Base-by-base conservation (phyloP, 2,888 invertebrate species). In the Hemistola chrysoprasaria region DNA sequence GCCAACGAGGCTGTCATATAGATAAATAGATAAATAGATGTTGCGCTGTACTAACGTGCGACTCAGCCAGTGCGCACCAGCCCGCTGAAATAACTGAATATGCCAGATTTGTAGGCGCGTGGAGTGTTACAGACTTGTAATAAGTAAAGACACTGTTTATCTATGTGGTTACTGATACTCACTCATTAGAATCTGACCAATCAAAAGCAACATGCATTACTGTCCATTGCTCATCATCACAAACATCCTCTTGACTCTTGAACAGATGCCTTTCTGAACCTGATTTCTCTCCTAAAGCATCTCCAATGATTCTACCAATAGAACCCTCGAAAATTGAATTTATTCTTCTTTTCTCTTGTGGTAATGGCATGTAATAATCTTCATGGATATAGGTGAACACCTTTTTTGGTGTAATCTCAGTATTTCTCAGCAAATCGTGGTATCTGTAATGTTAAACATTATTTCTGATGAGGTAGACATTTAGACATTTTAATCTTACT, bases 301-400 rank as follows among this genome's bases (percentile, higher is more conserved):
- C 54, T 3, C 59, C 60, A 27, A 70, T 56, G n/a, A n/a, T 2
- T n/a, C 47, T 63, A 0, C 51, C 59, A 11, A 67, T 22, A 1
- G 40, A 55, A 21, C 67, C 63, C 47, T 54, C 59, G 10, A 85
- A 56, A 49, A 54, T 56, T 21, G 47, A 58, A 25, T 68, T 57
- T 16, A 83, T 62, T 11, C 11, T 40, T 4, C 22, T 22, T 54
- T 55, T 41, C 31, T 74, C 72, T 8, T 67, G 22, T 11, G 85
- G 78, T 46, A 76, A 62, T 0, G 84, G 76, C 26, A 79, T 58
- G 53, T 87, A 90, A 22, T 81, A 77, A 61, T 94, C 94, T 6
- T 89, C 85, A 48, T 92, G 68, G 1, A 91, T 78, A 53, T 92
- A 93, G 1, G 92, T 90, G 53, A 91, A 93, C 45, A 65, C 71